phyloP scores from a whole-genome alignment of 2,888 invertebrate species.

The Acronicta psi region DNA sequence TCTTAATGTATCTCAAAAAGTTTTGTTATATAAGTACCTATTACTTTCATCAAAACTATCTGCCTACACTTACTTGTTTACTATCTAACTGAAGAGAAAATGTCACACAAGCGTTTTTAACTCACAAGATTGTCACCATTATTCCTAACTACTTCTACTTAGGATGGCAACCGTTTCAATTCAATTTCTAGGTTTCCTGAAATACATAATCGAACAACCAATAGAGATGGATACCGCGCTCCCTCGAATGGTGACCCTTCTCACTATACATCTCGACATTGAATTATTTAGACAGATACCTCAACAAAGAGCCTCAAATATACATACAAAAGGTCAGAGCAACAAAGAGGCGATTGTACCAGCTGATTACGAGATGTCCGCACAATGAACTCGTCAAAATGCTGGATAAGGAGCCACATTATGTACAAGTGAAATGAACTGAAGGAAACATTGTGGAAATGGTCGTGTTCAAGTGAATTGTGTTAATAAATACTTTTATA shows the following conservation, averaged over 20 bases:
- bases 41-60: too few species aligned
- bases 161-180: not conserved
- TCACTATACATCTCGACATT: conserved; percentile 57
- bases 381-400: conserved; percentile 39
- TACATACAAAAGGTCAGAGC: conserved; percentile 57
- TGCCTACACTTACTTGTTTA: too few species aligned
- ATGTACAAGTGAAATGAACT: conserved; percentile 35
- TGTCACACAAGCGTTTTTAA: not conserved
- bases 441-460: conserved; percentile 20
- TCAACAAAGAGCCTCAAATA: conserved; percentile 58
- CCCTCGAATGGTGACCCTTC: conserved; percentile 43
- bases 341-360: conserved; percentile 54
- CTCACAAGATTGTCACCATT: not conserved
- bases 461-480: conserved; percentile 12
- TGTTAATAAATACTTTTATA: conserved; percentile 49
- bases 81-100: not conserved
- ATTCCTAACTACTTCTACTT: not conserved
- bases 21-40: too few species aligned
- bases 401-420: conserved; percentile 35
- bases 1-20: too few species aligned
- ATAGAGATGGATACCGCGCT: conserved; percentile 23
- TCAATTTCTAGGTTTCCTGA: conserved; percentile 2
- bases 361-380: conserved; percentile 43
- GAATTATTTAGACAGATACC: conserved; percentile 65
- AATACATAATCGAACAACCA: conserved; percentile 13